Evolutionary conservation across 1,140 invertebrate species (phyloP).

Genomic region (Chionoecetes opilio): DNA sequence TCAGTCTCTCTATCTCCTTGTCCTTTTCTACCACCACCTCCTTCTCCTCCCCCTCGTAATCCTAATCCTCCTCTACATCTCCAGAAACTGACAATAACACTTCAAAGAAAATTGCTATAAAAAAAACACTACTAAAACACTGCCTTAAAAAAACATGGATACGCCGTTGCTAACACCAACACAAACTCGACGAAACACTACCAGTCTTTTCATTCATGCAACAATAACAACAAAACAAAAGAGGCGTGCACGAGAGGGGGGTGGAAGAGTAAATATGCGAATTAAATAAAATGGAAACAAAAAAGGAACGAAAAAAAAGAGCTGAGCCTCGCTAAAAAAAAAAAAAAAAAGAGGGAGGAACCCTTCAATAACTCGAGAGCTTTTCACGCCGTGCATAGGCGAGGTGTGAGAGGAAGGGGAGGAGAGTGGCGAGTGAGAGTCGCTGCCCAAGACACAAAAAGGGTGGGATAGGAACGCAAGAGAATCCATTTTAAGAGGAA

Average conservation of each 20-base stretch:
- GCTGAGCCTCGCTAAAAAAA: background rate
- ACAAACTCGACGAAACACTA: background rate
- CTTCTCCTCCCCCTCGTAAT: background rate
- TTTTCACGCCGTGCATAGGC: background rate
- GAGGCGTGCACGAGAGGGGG: background rate
- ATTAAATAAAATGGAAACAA: background rate
- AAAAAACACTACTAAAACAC: background rate
- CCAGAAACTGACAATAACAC: background rate
- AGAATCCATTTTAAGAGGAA: background rate
- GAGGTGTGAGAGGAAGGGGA: slow-evolving; percentile 24
- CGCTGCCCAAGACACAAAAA: background rate
- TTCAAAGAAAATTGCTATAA: no score
- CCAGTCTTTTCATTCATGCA: background rate
- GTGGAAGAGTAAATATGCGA: background rate
- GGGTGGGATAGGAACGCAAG: background rate
- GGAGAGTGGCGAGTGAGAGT: background rate
- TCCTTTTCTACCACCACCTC: background rate
- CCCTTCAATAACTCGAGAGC: background rate
- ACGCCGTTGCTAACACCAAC: background rate
- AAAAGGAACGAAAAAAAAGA: background rate
- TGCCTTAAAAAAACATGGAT: background rate
- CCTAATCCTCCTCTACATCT: background rate
- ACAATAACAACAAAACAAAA: background rate
- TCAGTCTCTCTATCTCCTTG: background rate
- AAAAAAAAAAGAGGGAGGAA: background rate